Evolutionary conservation across 2,888 invertebrate species (phyloP).

Genomic region (Philopedon plagiatum): DNA sequence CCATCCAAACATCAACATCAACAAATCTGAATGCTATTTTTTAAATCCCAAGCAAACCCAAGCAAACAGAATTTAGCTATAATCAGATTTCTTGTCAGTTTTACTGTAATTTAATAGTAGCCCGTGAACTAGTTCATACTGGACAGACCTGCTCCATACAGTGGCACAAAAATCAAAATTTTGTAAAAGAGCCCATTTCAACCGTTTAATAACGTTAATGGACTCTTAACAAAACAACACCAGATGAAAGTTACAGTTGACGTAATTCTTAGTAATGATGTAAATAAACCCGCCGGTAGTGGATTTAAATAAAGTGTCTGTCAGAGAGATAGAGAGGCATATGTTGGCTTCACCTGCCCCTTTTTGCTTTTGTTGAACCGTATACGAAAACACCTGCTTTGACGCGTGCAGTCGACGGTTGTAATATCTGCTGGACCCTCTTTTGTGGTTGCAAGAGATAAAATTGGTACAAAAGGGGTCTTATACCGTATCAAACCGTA

Average conservation of each 20-base stretch:
- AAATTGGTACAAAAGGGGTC: slow-evolving; percentile 33
- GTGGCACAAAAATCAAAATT: no score
- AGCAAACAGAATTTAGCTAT: no score
- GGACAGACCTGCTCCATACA: no score
- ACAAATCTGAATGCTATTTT: no score
- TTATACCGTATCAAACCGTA: slow-evolving; percentile 13
- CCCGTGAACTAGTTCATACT: no score
- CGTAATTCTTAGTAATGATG: slow-evolving; percentile 31
- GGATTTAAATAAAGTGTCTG: slow-evolving; percentile 43
- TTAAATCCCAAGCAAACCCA: no score
- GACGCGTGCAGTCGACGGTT: slow-evolving; percentile 40
- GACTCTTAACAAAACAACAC: slow-evolving; percentile 9
- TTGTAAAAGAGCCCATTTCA: no score
- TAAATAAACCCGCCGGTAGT: slow-evolving; percentile 32
- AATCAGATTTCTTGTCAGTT: no score
- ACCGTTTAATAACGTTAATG: no score
- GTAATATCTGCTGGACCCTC: slow-evolving; percentile 40
- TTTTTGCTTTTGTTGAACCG: slow-evolving; percentile 13
- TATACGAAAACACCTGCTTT: slow-evolving; percentile 35
- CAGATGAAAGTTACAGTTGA: slow-evolving; percentile 41
- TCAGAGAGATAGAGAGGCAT: slow-evolving; percentile 36
- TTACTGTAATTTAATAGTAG: no score
- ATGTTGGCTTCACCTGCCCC: slow-evolving; percentile 44
- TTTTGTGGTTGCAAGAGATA: slow-evolving; percentile 42
- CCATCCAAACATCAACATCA: no score